Evolutionary conservation across 1,140 invertebrate species (phyloP), one percentile per base, ranked within the genome.

Genomic region (Neoseiulus cucumeris): DNA sequence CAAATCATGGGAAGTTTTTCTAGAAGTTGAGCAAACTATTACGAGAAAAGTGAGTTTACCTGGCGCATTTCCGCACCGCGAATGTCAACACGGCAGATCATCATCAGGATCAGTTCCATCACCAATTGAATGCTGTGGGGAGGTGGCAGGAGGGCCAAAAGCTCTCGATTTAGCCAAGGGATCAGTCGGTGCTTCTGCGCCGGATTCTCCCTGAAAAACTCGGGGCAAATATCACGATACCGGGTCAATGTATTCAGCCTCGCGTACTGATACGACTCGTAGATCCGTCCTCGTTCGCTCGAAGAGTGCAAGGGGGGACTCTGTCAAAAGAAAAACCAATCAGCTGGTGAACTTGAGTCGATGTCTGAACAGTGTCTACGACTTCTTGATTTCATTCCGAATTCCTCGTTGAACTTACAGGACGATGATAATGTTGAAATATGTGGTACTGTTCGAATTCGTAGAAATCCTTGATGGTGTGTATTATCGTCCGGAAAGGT

Each of bases 361-460:
- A n/a, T n/a, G n/a, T n/a, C n/a, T n/a, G n/a, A n/a, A n/a, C n/a
- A n/a, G n/a, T n/a, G n/a, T n/a, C n/a, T n/a, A n/a, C n/a, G n/a
- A n/a, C n/a, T n/a, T n/a, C n/a, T n/a, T n/a, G 4, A 39, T 39
- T 39, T 39, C 33, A 9, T 39, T 39, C 33, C 33, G 4, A 9
- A n/a, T n/a, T 39, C 9, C 33, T 39, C 33, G 9, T 4, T 39
- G 33, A 39, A 39, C 33, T 39, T 9, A 39, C 33, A 4, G 9
- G 33, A 39, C 33, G 33, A 39, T 4, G 1, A 25, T 29, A 20
- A n/a, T n/a, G 51, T 20, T 59, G 51, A 20, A 59, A 59, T 14
- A 59, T 59, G 22, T 59, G 51, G 22, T 59, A 59, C 22, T 59
- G 51, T 20, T 59, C 51, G 51, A 59, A 59, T 9, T 59, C 51